These are phyloP conservation scores for Lamprotornis superbus DNA, from an alignment of 2,113 vertebrate genomes.

Conservation along the genomic window DNA sequence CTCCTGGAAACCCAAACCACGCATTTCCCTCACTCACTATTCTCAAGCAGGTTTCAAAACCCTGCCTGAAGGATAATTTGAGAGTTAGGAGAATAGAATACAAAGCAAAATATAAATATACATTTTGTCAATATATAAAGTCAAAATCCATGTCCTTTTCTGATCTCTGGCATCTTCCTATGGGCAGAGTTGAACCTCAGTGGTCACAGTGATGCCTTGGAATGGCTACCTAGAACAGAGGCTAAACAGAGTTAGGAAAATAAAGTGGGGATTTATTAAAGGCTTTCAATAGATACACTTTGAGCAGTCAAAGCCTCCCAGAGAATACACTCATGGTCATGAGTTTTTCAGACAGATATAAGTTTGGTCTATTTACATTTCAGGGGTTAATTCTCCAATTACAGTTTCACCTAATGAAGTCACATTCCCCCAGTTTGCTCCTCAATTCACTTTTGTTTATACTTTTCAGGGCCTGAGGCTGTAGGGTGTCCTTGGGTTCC, in stretches of 20 bases:
- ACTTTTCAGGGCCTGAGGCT: background rate
- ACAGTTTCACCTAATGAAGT: background rate
- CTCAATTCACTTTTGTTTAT: background rate
- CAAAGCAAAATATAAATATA: background rate
- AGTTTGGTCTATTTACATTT: background rate
- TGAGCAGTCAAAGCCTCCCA: background rate
- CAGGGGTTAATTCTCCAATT: background rate
- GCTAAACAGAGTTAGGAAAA: background rate
- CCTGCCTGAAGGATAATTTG: background rate
- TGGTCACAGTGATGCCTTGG: background rate
- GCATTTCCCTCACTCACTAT: conserved; percentile 15
- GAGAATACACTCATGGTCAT: background rate
- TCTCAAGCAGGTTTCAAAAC: background rate
- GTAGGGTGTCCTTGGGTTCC: background rate
- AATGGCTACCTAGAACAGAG: background rate
- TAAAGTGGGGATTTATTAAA: background rate
- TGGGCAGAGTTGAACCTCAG: background rate
- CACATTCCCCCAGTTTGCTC: background rate
- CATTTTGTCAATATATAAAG: background rate
- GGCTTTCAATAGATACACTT: background rate
- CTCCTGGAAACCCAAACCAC: conserved; percentile 24
- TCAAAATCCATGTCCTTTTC: background rate
- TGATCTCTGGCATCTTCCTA: conserved; percentile 4
- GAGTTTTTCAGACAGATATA: background rate
- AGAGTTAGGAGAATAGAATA: background rate